Base-by-base conservation (phyloP, 2,797 vertebrate species). In the Platalea minor region DNA sequence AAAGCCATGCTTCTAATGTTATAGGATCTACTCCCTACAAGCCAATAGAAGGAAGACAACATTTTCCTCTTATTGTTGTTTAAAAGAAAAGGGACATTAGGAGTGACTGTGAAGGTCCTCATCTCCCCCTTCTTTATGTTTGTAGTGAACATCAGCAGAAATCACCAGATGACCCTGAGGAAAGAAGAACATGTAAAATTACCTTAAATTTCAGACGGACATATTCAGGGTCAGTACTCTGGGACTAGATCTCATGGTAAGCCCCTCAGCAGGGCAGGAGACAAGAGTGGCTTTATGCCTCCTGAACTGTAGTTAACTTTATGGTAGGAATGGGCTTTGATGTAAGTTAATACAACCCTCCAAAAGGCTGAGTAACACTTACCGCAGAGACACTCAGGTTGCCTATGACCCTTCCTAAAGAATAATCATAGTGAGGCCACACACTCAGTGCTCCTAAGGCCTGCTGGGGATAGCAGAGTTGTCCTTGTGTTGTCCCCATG, bases 151-250 rank as follows among this genome's bases (percentile, higher is more conserved):
- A 89, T 98, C 92, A 19, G 95, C 96, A 54, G 96, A 97, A 96
- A 98, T 94, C 93, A 98, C 76, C 85, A 98, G 89, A 78, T 97
- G 93, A 75, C 53, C 94, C 97, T 98, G 87, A 76, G 83, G 83
- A 92, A 92, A 91, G 78, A 94, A 95, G 26, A 90, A 72, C 15
- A 73, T 8, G 13, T 8, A 63, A 84, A 92, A 80, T 89, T 37
- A 77, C 57, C 33, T 76, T 73, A 67, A 15, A 65, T 89, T 91
- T 78, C 50, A 63, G 41, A 46, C 0, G 1, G 37, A n/a, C 39
- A 35, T 54, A 60, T 79, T 63, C 39, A 69, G 39, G 8, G 37
- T 48, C 45, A 67, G 83, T 48, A 57, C 7, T 50, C 23, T 64
- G 45, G 12, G 57, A 70, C 11, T 19, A 79, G 24, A 56, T 70